Evolutionary conservation across 2,888 invertebrate genomes (phyloP).

Genomic region (Dryomyza anilis): DNA sequence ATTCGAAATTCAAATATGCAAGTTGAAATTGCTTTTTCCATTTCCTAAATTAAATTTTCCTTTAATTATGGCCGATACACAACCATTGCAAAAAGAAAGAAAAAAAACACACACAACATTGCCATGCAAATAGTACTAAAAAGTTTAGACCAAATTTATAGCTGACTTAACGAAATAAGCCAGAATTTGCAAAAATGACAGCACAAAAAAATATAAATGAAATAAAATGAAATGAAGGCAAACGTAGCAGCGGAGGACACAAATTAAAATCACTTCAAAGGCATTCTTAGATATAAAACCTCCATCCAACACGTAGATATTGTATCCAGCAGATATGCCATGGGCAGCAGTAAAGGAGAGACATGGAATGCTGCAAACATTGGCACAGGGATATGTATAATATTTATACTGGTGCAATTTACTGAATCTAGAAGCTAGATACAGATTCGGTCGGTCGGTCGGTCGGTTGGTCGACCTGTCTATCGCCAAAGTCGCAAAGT

Average conservation of each 20-base stretch:
- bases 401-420: conserved; percentile 11
- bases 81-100: too few species aligned
- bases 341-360: conserved; percentile 29
- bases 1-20: too few species aligned
- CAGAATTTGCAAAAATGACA: conserved; percentile 34
- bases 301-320: neutral
- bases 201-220: conserved; percentile 5
- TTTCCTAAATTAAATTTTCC: neutral
- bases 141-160: conserved; percentile 55
- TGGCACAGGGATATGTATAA: neutral
- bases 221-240: conserved; percentile 30
- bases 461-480: too few species aligned
- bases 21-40: too few species aligned
- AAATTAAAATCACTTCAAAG: conserved; percentile 53
- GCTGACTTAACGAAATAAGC: conserved; percentile 57
- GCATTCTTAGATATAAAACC: conserved; percentile 26
- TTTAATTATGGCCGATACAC: too few species aligned
- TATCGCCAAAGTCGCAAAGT: too few species aligned
- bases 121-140: conserved; percentile 50
- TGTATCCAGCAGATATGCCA: conserved; percentile 21
- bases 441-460: too few species aligned
- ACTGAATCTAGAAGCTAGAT: neutral
- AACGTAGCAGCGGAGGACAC: conserved; percentile 58
- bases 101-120: neutral
- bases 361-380: conserved; percentile 12